A percentile compares a stretch with the other conserved stretches of the same genome.
Conservation (phyloP, 1,140 invertebrate species). For the Cyclargus thomasi region DNA sequence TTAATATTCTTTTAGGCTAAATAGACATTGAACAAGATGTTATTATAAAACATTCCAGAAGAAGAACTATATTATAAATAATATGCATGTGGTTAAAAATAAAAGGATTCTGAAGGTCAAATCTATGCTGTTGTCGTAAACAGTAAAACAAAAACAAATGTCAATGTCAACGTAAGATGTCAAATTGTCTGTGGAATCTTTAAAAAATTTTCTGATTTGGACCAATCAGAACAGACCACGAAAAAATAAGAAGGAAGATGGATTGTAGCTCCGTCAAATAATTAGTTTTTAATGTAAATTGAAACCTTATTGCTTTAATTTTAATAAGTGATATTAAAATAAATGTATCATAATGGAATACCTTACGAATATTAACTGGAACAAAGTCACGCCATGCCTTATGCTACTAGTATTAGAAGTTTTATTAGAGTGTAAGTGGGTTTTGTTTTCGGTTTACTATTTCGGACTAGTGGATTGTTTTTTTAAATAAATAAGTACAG, state of each 20-base stretch:
- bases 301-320: constrained; percentile 53
- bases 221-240: constrained; percentile 71
- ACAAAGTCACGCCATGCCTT: constrained; percentile 71
- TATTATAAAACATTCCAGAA: too few species aligned
- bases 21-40: too few species aligned
- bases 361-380: constrained; percentile 68
- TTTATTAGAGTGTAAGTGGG: constrained; percentile 69
- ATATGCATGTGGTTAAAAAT: too few species aligned
- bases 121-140: too few species aligned
- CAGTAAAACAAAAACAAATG: neutral
- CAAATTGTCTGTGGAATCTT: constrained; percentile 24
- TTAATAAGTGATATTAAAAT: constrained; percentile 45
- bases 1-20: too few species aligned
- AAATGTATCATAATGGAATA: constrained; percentile 61
- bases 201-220: constrained; percentile 61
- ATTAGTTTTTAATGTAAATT: constrained; percentile 58
- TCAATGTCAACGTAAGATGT: constrained; percentile 13
- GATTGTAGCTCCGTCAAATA: constrained; percentile 63
- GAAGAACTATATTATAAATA: too few species aligned
- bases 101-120: too few species aligned
- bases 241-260: constrained; percentile 68
- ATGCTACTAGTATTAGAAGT: constrained; percentile 72
- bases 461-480: constrained; percentile 25
- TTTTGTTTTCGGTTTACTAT: constrained; percentile 22
- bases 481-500: constrained; percentile 47